Evolutionary conservation across 2,113 vertebrate genomes (phyloP).

Genomic region (Rhinolophus sinicus): DNA sequence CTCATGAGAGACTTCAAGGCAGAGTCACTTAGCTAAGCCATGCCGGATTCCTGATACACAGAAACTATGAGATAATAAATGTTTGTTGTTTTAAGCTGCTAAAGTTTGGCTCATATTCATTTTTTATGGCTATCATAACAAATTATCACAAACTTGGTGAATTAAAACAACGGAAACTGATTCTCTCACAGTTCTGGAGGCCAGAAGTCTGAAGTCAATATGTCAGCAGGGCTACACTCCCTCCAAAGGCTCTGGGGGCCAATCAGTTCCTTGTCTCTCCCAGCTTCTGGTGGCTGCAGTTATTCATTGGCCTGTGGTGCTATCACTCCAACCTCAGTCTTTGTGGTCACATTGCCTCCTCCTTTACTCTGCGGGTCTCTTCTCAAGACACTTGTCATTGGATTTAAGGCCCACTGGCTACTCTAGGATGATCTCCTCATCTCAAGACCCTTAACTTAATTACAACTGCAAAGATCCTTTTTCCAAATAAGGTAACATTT

Average conservation of each 20-base stretch:
- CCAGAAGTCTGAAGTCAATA: background rate
- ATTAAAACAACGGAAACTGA: background rate
- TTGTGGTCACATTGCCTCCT: background rate
- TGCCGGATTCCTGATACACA: background rate
- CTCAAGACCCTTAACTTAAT: background rate
- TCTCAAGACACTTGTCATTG: background rate
- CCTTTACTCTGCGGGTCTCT: background rate
- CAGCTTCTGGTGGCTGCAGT: background rate
- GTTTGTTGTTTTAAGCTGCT: background rate
- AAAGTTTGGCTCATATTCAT: background rate
- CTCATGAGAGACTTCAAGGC: background rate
- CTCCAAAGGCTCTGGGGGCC: background rate
- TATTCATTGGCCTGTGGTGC: background rate
- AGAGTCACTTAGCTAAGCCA: background rate
- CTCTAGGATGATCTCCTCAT: background rate
- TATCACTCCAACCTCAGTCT: background rate
- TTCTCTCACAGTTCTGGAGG: background rate
- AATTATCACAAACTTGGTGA: background rate
- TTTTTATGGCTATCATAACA: background rate
- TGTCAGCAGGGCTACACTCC: background rate
- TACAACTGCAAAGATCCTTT: background rate
- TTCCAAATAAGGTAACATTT: background rate
- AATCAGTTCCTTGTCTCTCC: background rate
- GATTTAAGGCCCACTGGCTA: background rate
- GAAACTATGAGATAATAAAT: background rate